Evolutionary conservation across 2,888 invertebrate genomes (phyloP).

Genomic region (Rotaria socialis): DNA sequence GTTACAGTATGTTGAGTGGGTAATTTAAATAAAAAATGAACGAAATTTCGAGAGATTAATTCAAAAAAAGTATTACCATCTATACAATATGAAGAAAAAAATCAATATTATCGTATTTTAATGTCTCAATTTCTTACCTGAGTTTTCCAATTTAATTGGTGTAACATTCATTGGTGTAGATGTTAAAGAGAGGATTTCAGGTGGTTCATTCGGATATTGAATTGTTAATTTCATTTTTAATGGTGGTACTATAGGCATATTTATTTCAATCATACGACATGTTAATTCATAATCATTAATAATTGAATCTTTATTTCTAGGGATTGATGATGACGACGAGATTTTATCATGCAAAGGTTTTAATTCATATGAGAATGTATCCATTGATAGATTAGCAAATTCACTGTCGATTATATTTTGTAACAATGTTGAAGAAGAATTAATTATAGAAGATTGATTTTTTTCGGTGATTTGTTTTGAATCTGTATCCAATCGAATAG

Average conservation of each 20-base stretch:
- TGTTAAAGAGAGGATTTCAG: background rate
- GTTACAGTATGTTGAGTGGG: slow-evolving; percentile 30
- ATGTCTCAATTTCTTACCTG: background rate
- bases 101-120: background rate
- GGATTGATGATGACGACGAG: background rate
- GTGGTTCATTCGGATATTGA: slow-evolving; percentile 1
- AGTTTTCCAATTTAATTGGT: background rate
- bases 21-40: slow-evolving; percentile 33
- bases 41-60: background rate
- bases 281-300: background rate
- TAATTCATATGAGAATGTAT: slow-evolving; percentile 17
- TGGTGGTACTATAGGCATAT: slow-evolving; percentile 31
- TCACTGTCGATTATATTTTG: background rate
- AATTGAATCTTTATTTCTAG: background rate
- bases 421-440: background rate
- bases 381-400: slow-evolving; percentile 1
- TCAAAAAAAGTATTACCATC: slow-evolving; percentile 13
- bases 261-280: background rate
- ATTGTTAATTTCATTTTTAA: slow-evolving; percentile 17
- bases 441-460: too few species aligned
- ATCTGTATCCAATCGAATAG: background rate
- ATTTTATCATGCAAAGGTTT: background rate
- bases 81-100: background rate
- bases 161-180: background rate
- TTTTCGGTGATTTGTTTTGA: background rate